phyloP scores from a whole-genome alignment of 1,140 invertebrate genomes.

The Brachystomella parvula region DNA sequence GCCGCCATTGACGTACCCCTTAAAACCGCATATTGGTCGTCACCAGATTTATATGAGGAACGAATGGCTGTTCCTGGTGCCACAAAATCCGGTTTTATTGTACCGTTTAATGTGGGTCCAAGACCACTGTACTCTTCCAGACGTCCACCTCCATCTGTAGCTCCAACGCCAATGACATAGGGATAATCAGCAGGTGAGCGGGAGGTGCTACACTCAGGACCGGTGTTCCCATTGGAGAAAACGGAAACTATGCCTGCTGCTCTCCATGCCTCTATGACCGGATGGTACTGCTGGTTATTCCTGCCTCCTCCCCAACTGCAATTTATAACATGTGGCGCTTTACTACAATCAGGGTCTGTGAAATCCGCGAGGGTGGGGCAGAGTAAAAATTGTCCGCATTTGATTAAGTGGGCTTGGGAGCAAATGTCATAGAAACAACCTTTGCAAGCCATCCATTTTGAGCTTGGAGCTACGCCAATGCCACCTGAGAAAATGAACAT shows the following conservation, averaged over 20 bases:
- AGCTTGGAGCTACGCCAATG: constrained; percentile 20
- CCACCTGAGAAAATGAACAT: not conserved
- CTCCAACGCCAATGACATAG: constrained; percentile 12
- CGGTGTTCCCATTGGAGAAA: constrained; percentile 25
- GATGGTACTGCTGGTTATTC: constrained; percentile 10
- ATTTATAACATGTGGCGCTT: constrained; percentile 26
- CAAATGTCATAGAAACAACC: constrained; percentile 12
- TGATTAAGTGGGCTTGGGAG: constrained; percentile 7
- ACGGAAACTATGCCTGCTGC: constrained; percentile 18
- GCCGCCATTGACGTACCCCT: constrained; percentile 17
- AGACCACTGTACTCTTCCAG: not conserved
- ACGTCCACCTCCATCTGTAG: not conserved
- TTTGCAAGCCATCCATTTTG: constrained; percentile 24
- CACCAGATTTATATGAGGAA: not conserved
- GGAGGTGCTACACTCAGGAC: constrained; percentile 18
- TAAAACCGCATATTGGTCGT: not conserved
- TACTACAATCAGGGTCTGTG: constrained; percentile 15
- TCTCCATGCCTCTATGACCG: constrained; percentile 12
- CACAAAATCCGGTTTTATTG: constrained; percentile 21
- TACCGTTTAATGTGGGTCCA: constrained; percentile 5
- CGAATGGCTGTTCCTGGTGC: constrained; percentile 11
- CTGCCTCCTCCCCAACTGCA: constrained; percentile 21
- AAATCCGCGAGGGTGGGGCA: constrained; percentile 22
- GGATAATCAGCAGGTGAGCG: constrained; percentile 12
- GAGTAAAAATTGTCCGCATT: constrained; percentile 24